A percentile compares a stretch with the other conserved stretches of the same genome.
These are phyloP conservation scores for Leptopilina drosophilae DNA, from an alignment of 2,888 invertebrate species.

Conservation along the genomic window DNA sequence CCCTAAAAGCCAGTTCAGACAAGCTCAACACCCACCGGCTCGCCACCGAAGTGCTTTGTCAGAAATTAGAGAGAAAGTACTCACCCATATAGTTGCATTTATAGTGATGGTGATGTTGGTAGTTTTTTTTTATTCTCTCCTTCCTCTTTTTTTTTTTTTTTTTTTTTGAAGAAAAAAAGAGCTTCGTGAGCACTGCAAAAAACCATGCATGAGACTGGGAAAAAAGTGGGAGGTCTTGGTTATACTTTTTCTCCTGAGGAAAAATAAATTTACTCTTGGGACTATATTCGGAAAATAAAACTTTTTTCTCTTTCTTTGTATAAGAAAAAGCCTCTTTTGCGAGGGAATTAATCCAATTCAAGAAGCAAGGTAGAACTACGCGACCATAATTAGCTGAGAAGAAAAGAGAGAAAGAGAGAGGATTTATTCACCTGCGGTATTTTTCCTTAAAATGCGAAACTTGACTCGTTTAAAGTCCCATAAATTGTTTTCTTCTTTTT, in stretches of 20 bases:
- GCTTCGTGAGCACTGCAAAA: neutral
- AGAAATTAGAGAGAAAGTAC: conserved; percentile 66
- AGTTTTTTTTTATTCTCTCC: too few relatives aligned
- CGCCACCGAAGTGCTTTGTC: conserved; percentile 57
- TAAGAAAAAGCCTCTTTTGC: conserved; percentile 8
- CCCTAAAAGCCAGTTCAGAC: conserved; percentile 55
- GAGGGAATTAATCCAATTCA: conserved; percentile 26
- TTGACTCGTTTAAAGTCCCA: neutral
- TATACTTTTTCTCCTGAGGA: conserved; percentile 5
- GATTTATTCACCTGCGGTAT: neutral
- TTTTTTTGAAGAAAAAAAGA: neutral
- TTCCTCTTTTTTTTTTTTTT: too few relatives aligned
- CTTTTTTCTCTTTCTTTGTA: neutral
- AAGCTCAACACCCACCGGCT: conserved; percentile 51
- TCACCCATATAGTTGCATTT: conserved; percentile 22
- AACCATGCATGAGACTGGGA: neutral
- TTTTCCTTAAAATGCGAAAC: neutral
- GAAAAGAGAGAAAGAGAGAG: neutral
- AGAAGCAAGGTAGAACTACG: conserved; percentile 23
- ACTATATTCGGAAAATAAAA: conserved; percentile 27
- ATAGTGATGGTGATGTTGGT: neutral
- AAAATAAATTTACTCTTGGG: conserved; percentile 26
- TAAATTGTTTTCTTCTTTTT: neutral
- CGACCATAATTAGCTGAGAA: neutral
- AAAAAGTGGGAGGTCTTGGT: conserved; percentile 1